Evolutionary conservation across 2,113 vertebrate genomes (phyloP), one percentile per base, ranked within the genome.

Genomic region (Mobula hypostoma): DNA sequence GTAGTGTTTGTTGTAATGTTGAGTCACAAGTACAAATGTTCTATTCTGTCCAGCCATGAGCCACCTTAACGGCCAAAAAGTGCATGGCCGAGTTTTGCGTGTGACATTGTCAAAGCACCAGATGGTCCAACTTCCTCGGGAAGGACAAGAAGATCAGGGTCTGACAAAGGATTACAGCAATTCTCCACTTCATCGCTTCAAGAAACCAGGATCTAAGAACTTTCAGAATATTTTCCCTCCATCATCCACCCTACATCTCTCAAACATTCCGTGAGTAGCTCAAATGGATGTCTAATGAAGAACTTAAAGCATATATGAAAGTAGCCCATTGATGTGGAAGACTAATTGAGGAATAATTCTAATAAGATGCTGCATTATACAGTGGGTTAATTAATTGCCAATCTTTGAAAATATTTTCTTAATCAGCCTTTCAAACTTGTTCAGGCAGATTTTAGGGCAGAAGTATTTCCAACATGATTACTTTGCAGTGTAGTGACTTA

Each of bases 171-270:
- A 98, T 96, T 98, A 97, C 76, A 97, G 96, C 88, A 96, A 97
- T 93, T 98, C 97, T 95, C 97, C 97, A 58, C 95, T 98, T 94
- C 98, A 98, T 96, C 98, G 98, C 95, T 98, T 98, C 95, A 98
- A 97, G 95, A 97, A 97, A 48, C 96, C 97, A 76, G 97, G 96
- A 78, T 98, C 98, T 74, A 98, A 96, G 95, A 98, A 98, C 95
- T 98, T 97, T 95, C 96, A 97, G 94, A 97, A 98, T 95, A 97
- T 98, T 92, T 97, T 97, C 94, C 98, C 98, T 94, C 98, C 98
- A 0, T 98, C 97, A 94, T 97, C 96, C 58, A 98, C 97, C 2
- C 96, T 98, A 94, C 98, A 98, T 95, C 97, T 98, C 83, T 97
- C 97, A 94, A 98, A 98, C 95, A 98, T 98, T 94, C 98, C 97